Evolutionary conservation across 2,797 vertebrate genomes (phyloP).

Genomic region (Rhinophrynus dorsalis): DNA sequence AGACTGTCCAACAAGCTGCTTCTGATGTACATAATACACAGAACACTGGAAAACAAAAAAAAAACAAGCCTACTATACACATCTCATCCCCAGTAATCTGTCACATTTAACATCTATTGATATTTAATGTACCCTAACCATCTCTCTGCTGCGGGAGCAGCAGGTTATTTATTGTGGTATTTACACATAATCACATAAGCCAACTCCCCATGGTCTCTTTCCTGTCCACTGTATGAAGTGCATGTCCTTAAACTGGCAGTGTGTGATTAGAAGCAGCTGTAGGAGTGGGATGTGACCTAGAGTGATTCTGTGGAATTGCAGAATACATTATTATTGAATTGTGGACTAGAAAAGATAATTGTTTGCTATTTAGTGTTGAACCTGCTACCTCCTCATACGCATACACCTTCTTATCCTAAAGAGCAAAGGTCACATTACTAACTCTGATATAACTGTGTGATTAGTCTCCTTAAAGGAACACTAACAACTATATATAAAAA

Average conservation of each 20-base stretch:
- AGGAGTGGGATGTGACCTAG: constrained; percentile 23
- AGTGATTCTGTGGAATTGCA: constrained; percentile 26
- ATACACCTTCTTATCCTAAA: not conserved
- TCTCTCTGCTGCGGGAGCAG: not conserved
- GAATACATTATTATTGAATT: too few species aligned
- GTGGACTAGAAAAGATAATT: too few species aligned
- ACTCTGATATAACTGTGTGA: not conserved
- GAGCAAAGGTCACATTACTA: constrained; percentile 10
- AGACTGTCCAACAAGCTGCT: constrained; percentile 17
- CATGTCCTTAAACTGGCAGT: constrained; percentile 23
- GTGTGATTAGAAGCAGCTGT: constrained; percentile 33
- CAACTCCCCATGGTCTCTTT: constrained; percentile 19
- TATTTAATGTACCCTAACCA: constrained; percentile 9
- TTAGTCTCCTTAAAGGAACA: not conserved
- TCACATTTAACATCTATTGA: not conserved
- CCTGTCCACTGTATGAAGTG: constrained; percentile 4
- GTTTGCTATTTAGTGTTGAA: constrained; percentile 17
- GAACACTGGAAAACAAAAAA: not conserved
- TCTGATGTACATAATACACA: not conserved
- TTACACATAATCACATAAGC: constrained; percentile 20
- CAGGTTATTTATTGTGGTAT: constrained; percentile 8
- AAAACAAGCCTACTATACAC: constrained; percentile 2
- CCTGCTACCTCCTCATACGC: constrained; percentile 19
- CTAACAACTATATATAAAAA: too few species aligned
- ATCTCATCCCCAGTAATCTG: constrained; percentile 3